These are phyloP conservation scores for Passer montanus DNA, from an alignment of 2,113 vertebrate genomes.

Conservation along the genomic window DNA sequence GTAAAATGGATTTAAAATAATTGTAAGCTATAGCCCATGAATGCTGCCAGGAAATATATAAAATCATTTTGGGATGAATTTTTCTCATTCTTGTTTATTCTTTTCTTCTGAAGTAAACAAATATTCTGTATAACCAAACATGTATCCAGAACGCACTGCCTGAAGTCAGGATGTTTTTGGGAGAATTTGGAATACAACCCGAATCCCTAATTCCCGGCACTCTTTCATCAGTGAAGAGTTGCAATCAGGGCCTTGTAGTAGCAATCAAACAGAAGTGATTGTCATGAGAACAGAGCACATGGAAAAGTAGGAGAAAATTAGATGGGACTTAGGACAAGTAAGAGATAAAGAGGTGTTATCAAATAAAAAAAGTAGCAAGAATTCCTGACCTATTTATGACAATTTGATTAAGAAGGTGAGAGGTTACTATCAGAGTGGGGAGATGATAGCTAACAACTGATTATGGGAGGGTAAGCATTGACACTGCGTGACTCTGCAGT, in stretches of 20 bases:
- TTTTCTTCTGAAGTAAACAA: neutral
- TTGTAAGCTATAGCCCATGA: neutral
- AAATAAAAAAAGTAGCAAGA: constrained; percentile 17
- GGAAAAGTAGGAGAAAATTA: constrained; percentile 42
- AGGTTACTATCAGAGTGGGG: neutral
- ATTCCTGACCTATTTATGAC: constrained; percentile 30
- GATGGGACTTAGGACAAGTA: constrained; percentile 28
- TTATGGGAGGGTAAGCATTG: neutral
- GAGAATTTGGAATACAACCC: neutral
- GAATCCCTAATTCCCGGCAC: neutral
- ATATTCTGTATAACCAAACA: neutral
- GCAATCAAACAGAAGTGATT: constrained; percentile 66
- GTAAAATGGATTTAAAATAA: neutral
- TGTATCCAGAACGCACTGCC: neutral
- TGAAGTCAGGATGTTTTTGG: neutral
- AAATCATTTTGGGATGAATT: neutral
- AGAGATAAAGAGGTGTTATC: constrained; percentile 54
- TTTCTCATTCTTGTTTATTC: neutral
- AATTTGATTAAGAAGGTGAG: constrained; percentile 62
- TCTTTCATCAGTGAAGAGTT: constrained; percentile 55
- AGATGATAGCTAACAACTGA: constrained; percentile 32
- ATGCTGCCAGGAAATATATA: neutral
- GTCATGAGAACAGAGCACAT: neutral
- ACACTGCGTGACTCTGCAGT: neutral
- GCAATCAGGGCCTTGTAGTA: constrained; percentile 30